Evolutionary conservation across 2,888 invertebrate species (phyloP), one percentile per base, ranked within the genome.

Genomic region (Drosophila longiperda): DNA sequence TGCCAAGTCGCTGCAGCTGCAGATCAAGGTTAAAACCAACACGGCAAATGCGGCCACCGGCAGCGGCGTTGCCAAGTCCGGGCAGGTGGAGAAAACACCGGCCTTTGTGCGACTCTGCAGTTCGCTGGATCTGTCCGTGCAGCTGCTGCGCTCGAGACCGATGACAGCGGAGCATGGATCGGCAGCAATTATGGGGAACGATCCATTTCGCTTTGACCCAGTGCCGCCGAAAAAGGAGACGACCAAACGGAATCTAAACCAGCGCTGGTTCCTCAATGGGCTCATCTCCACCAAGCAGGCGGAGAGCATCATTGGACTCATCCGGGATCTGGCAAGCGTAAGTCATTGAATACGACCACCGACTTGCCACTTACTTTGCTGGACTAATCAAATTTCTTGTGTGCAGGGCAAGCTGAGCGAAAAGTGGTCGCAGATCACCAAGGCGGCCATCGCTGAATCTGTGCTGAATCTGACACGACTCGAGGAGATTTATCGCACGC

Each of bases 271-370:
- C 95, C 94, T 98, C 90, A 94, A 97, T 70, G 99, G 99, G 0
- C 94, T 95, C 64, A 97, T 97, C 79, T 95, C 96, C 17, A 95
- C 96, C 78, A 97, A 97, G 91, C 95, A 98, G 72, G 98, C 98
- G 1, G 97, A 97, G 91, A 96, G 96, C 58, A 97, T 98, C 52
- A 97, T 98, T 49, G 95, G 95, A 64, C 94, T 99, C 8, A 95
- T 99, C 23, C 96, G 97, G 74, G 99, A 99, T 90, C 97, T 99
- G 96, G 97, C 98, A 26, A 96, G 96, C 91, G 98, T 98, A 94
- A 94, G 94, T 94, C 32, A 3, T 26, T 93, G 23, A 8, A 6
- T 5, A 34, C 1, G 42, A 29, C 23, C 17, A n/a, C 17, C 11
- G 2, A 15, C 11, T 11, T 3, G 20, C 23, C 17, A n/a, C 17